Evolutionary conservation across 2,888 invertebrate genomes (phyloP).

Genomic region (Cyclophora albipunctata): DNA sequence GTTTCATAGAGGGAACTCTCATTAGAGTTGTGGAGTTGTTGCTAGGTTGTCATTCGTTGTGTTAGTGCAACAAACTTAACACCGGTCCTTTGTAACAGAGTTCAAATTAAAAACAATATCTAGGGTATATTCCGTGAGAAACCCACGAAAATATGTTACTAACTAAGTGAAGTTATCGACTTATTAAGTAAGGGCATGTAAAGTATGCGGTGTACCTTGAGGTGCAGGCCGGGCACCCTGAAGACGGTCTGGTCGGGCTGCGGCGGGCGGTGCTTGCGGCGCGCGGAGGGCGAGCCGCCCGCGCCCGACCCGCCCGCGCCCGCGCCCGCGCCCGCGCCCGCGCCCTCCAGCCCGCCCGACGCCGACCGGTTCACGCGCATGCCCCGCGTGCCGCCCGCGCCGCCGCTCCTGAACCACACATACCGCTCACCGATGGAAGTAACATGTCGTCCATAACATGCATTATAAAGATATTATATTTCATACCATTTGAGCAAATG

Average conservation of each 20-base stretch:
- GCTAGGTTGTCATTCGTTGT: too few relatives aligned
- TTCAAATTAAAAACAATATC: too few relatives aligned
- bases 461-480: too few relatives aligned
- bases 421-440: too few relatives aligned
- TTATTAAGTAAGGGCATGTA: background rate
- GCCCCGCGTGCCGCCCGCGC: conserved; percentile 51
- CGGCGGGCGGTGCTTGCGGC: conserved; percentile 54
- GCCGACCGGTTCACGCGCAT: conserved; percentile 85
- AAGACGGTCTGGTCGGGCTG: conserved; percentile 89
- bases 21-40: too few relatives aligned
- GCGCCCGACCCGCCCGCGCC: conserved; percentile 29
- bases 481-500: too few relatives aligned
- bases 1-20: too few relatives aligned
- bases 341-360: conserved; percentile 77
- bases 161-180: background rate
- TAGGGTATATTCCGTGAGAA: too few relatives aligned
- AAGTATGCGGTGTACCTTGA: conserved; percentile 75
- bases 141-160: background rate
- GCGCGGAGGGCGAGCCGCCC: conserved; percentile 38
- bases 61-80: too few relatives aligned
- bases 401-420: too few relatives aligned
- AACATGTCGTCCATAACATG: too few relatives aligned
- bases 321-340: conserved; percentile 36
- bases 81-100: too few relatives aligned
- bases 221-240: conserved; percentile 92